Base-by-base conservation (phyloP, 1,140 invertebrate species). In the Zaprionus davidi region DNA sequence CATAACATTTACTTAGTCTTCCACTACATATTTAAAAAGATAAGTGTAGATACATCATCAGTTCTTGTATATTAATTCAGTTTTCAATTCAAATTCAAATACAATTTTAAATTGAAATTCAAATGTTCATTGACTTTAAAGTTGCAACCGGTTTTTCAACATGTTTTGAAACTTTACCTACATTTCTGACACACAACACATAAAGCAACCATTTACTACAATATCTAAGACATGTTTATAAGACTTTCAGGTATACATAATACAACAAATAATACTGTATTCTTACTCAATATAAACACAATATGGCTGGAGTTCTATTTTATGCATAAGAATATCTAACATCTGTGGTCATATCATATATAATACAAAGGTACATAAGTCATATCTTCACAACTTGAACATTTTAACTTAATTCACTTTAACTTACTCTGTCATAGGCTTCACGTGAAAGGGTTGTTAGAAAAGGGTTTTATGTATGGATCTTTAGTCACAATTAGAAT, bases 101-200 rank as follows among this genome's bases (percentile, higher is more conserved):
- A 11, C 31, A 34, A 34, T 9, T 31, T 7, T 3, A 9, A 44
- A 44, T 9, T 6, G 6, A 9, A 17, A 46, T 17, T 46, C 41
- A 9, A 17, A 46, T 46, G 41, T 46, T 46, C 41, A 46, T 46
- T 46, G 41, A 46, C 46, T 51, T 13, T 22, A 51, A 51, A 20
- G 22, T 20, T 51, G 46, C 46, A 51, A 51, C 46, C 20, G 46
- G 46, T 51, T 51, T 22, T 13, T 5, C 12, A 51, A 51, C 46
- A 46, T 46, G 41, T 51, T 22, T 22, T 13, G 11, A 51, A 49
- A 49, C 20, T 22, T 34, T 34, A 34, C 31, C 31, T 34, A 34
- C 31, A 34, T 34, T 22, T 24, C 11, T 12, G 46, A 5, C 20
- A 24, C 41, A 12, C 5, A 51, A 5, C 20, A 22, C n/a, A 51